These are phyloP conservation scores for Ennomos fuscantarius DNA, from an alignment of 2,888 invertebrate genomes.

Conservation along the genomic window DNA sequence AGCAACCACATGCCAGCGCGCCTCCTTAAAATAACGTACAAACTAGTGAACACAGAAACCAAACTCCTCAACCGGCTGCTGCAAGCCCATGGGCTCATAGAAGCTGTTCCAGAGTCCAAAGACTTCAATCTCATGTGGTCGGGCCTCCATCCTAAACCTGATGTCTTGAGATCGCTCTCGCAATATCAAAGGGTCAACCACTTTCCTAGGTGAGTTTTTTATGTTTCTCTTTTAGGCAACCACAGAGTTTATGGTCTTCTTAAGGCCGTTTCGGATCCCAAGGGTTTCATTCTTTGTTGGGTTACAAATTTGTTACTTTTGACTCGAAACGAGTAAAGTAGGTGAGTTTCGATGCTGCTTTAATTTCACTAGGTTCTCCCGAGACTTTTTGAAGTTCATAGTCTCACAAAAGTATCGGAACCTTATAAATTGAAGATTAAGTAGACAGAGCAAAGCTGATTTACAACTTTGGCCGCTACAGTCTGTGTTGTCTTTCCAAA, in stretches of 20 bases:
- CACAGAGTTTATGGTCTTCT: not conserved
- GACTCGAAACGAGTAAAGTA: too few relatives aligned
- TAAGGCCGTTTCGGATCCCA: not conserved
- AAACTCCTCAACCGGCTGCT: constrained; percentile 90
- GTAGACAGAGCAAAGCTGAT: too few relatives aligned
- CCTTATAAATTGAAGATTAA: too few relatives aligned
- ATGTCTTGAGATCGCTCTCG: constrained; percentile 91
- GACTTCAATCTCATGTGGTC: constrained; percentile 97
- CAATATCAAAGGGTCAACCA: constrained; percentile 98
- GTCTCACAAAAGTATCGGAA: too few relatives aligned
- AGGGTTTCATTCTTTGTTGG: too few relatives aligned
- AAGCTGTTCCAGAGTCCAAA: constrained; percentile 84
- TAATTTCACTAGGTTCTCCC: too few relatives aligned
- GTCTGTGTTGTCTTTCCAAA: too few relatives aligned
- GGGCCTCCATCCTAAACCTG: constrained; percentile 96
- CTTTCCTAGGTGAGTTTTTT: constrained; percentile 90
- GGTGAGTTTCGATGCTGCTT: too few relatives aligned
- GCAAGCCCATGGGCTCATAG: constrained; percentile 91
- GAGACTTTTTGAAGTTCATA: too few relatives aligned
- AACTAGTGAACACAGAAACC: constrained; percentile 92
- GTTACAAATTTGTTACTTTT: too few relatives aligned
- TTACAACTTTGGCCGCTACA: too few relatives aligned
- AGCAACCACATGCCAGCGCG: constrained; percentile 87
- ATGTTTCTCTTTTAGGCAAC: not conserved
- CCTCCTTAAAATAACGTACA: constrained; percentile 90